Percentiles rank a stretch among this genome's conserved stretches.
Conservation (phyloP, 2,888 invertebrate species). For the Acanthosepion pharaonis region DNA sequence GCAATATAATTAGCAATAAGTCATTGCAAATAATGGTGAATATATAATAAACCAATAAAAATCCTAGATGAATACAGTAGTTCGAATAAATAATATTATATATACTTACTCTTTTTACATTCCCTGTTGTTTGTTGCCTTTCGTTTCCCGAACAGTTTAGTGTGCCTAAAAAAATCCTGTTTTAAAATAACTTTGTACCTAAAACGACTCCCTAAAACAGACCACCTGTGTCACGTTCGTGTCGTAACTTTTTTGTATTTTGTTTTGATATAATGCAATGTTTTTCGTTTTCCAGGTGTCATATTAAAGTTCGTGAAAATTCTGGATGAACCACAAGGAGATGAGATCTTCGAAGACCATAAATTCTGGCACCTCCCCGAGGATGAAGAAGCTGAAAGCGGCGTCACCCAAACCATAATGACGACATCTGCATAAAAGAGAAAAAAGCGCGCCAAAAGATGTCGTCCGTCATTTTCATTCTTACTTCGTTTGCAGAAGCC, state of each 20-base stretch:
- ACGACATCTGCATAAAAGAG: neutral
- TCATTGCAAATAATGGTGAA: too few species aligned
- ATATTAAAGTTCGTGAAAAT: constrained; percentile 50
- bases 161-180: too few species aligned
- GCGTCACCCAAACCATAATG: neutral
- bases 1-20: too few species aligned
- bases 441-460: neutral
- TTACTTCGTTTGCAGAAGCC: neutral
- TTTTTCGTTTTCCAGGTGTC: constrained; percentile 50
- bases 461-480: neutral
- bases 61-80: too few species aligned
- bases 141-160: too few species aligned
- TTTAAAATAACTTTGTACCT: too few species aligned
- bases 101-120: too few species aligned
- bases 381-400: constrained; percentile 47
- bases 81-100: too few species aligned
- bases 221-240: too few species aligned
- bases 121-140: too few species aligned
- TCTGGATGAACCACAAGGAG: constrained; percentile 49
- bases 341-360: constrained; percentile 54
- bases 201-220: too few species aligned
- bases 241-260: neutral
- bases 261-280: neutral
- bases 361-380: constrained; percentile 52
- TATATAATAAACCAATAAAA: too few species aligned